Base-by-base conservation (phyloP, 2,797 vertebrate species). In the Knipowitschia caucasica region DNA sequence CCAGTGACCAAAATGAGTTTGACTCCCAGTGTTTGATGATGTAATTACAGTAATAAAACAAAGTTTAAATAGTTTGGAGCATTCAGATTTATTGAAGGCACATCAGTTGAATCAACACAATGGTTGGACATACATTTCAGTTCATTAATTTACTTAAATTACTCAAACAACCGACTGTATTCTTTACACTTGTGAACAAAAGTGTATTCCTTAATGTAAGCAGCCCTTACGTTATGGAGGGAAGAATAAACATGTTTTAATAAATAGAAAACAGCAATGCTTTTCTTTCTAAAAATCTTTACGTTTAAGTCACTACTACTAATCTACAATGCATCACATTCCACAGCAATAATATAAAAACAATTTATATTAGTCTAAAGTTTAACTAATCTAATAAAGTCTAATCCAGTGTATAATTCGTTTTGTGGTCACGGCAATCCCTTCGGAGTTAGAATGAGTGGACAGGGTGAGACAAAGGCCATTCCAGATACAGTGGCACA, bases 41-140 rank as follows among this genome's bases (percentile, higher is more conserved):
- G n/a, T n/a, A n/a, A n/a, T n/a, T n/a, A n/a, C n/a, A n/a, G 6
- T 23, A 23, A 5, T 4, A 1, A 6, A 55, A 58, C 2, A 59
- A 39, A 0, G 18, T 7, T 4, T 3, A 1, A 5, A 25, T 2
- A 29, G 26, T 59, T 61, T 20, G 61, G 63, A 63, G 51, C 64
- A 70, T 75, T 81, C 68, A 64, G 68, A 72, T 89, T 89, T 89
- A 76, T 83, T 84, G 60, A 91, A 91, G 89, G 87, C 89, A 91
- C 89, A 70, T 86, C 64, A 80, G 82, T 88, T 74, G 63, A 82
- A 75, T 78, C 34, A 70, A 82, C 56, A 82, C 58, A 68, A 65
- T 44, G 71, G 20, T 38, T 78, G 57, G 24, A 80, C 69, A 78
- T 50, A 33, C 79, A 85, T 81, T 81, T 86, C 82, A 82, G 73